Evolutionary conservation across 1,140 invertebrate genomes (phyloP), one percentile per base, ranked within the genome.

Genomic region (Leptoteleia sp.): DNA sequence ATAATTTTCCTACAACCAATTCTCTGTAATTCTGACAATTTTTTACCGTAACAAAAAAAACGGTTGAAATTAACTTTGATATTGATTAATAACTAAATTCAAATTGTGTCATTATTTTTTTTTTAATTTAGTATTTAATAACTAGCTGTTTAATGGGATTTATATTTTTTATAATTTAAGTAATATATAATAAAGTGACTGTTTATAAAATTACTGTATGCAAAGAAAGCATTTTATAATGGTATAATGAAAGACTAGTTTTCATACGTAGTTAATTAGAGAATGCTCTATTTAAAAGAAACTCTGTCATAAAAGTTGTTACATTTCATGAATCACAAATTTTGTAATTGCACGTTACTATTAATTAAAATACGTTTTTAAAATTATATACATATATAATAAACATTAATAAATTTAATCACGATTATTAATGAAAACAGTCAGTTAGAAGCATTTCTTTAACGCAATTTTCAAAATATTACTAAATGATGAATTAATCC

Each of bases 261-360:
- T 65, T 52, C 25, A 65, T 65, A 65, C 45, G 52, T 43, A 22
- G 40, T 45, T 31, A 55, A 42, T 35, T 47, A 38, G 8, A 45
- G 35, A 42, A 70, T 47, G 9, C 50, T 22, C 13, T 33, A 70
- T 59, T 59, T 70, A 40, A 70, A 50, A 27, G 65, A 70, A 70
- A 68, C 40, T 55, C 38, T 37, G 13, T 47, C 17, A 47, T 47
- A 65, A 67, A 47, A 54, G 48, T 33, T 11, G 42, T 55, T 54
- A 22, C 48, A 55, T 31, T 55, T 67, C 42, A 6, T 19, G 17
- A 54, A 65, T 15, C 27, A 33, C n/a, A 31, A 17, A 22, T 48
- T 11, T 38, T 19, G 25, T 40, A 55, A 42, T 42, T 57, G 13
- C 13, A 16, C 12, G 17, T 57, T 43, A 40, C 25, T 40, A 13